phyloP scores from a whole-genome alignment of 2,888 invertebrate genomes.

The Pecten maximus region DNA sequence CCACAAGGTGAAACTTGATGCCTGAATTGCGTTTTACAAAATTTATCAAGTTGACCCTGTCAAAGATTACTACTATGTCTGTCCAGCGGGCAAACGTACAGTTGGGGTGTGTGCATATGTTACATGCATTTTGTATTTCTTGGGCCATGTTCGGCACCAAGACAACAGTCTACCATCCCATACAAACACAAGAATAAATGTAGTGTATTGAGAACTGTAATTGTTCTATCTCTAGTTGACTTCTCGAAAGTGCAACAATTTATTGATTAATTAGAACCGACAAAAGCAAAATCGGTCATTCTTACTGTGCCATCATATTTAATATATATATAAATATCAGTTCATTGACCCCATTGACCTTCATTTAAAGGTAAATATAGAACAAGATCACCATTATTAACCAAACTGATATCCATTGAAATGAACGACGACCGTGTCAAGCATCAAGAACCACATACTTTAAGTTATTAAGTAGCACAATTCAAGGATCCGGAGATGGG shows the following conservation, averaged over 20 bases:
- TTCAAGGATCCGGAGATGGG: no score
- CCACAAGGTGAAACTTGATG: background rate
- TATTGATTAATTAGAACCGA: no score
- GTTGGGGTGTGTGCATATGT: constrained; percentile 37
- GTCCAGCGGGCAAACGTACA: constrained; percentile 31
- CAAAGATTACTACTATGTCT: constrained; percentile 37
- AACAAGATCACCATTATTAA: background rate
- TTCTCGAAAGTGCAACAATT: no score
- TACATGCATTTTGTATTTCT: background rate
- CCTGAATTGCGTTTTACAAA: constrained; percentile 38
- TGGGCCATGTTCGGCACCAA: background rate
- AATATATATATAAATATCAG: no score
- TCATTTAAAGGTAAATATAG: background rate
- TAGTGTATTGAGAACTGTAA: no score
- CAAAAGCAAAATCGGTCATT: no score
- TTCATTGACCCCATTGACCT: background rate
- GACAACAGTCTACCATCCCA: no score
- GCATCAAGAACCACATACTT: background rate
- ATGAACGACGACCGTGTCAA: background rate
- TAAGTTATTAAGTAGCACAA: background rate
- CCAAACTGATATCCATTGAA: background rate
- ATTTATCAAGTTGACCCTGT: constrained; percentile 10
- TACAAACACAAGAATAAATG: no score
- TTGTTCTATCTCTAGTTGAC: background rate
- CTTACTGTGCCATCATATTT: no score